These are phyloP conservation scores for Trichonephila clavipes DNA, from an alignment of 1,140 invertebrate species.

Conservation along the genomic window DNA sequence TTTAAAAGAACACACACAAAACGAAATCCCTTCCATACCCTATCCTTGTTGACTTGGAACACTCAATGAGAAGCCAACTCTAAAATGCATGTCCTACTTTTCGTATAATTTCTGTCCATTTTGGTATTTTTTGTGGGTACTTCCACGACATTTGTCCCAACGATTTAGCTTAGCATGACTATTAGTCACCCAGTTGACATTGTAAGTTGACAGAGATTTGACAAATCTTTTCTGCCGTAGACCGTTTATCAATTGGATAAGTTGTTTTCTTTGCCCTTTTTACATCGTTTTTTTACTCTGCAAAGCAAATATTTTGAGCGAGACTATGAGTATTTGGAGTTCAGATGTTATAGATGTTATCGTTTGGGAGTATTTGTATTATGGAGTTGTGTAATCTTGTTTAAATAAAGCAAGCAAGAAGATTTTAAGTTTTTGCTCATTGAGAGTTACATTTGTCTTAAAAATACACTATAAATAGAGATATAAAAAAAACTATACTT, in stretches of 20 bases:
- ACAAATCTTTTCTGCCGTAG: constrained; percentile 51
- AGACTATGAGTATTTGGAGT: neutral
- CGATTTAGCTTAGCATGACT: constrained; percentile 54
- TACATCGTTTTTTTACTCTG: neutral
- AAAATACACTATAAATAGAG: no score
- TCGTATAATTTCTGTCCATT: constrained; percentile 54
- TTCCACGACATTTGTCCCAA: constrained; percentile 62
- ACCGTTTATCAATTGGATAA: constrained; percentile 62
- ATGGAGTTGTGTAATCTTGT: no score
- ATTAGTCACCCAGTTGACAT: constrained; percentile 58
- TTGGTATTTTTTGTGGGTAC: constrained; percentile 33
- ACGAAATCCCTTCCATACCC: neutral
- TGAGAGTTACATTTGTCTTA: no score
- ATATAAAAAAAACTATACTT: no score
- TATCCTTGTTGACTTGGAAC: constrained; percentile 26
- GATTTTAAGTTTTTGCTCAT: no score
- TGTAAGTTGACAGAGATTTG: constrained; percentile 67
- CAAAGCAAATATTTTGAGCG: constrained; percentile 4
- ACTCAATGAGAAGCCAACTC: constrained; percentile 1
- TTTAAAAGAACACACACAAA: constrained; percentile 7
- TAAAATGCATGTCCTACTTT: constrained; percentile 55
- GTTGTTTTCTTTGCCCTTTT: neutral
- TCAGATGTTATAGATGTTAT: neutral
- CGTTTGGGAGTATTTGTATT: no score
- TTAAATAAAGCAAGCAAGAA: no score